Conservation (phyloP, 2,797 vertebrate species). For the Spea hammondii region DNA sequence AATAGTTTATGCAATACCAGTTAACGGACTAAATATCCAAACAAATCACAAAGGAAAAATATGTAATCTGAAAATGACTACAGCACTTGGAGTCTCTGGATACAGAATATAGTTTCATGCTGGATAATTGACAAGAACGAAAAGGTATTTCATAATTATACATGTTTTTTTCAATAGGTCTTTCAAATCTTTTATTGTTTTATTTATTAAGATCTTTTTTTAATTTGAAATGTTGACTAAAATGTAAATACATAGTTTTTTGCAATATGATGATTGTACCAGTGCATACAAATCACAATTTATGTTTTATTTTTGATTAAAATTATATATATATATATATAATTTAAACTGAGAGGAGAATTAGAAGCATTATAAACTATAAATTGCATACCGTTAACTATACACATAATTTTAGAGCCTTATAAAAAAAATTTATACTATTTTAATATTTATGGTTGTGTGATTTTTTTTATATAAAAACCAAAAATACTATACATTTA, state of each 20-base stretch:
- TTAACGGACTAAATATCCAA: slow-evolving; percentile 62
- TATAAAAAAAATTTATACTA: not conserved
- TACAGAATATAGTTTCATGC: slow-evolving; percentile 63
- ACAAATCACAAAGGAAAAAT: slow-evolving; percentile 60
- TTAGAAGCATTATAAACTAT: too few relatives aligned
- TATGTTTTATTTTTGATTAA: not conserved
- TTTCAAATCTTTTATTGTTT: not conserved
- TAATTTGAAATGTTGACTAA: too few relatives aligned
- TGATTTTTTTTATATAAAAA: not conserved
- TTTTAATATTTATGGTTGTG: not conserved
- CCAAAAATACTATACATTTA: not conserved
- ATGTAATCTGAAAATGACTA: slow-evolving; percentile 62
- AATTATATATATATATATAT: not conserved
- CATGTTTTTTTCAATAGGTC: not conserved
- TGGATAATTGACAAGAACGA: slow-evolving; percentile 62
- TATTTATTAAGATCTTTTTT: too few relatives aligned
- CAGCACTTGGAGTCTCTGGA: slow-evolving; percentile 67
- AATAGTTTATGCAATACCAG: slow-evolving; percentile 66
- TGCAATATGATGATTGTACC: too few relatives aligned
- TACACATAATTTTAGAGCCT: not conserved
- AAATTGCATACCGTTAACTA: not conserved
- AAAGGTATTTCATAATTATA: slow-evolving; percentile 68
- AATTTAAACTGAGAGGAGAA: not conserved
- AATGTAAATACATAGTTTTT: too few relatives aligned
- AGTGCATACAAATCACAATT: too few relatives aligned